Conservation (phyloP, 2,797 vertebrate genomes). For the Epinephelus awoara region DNA sequence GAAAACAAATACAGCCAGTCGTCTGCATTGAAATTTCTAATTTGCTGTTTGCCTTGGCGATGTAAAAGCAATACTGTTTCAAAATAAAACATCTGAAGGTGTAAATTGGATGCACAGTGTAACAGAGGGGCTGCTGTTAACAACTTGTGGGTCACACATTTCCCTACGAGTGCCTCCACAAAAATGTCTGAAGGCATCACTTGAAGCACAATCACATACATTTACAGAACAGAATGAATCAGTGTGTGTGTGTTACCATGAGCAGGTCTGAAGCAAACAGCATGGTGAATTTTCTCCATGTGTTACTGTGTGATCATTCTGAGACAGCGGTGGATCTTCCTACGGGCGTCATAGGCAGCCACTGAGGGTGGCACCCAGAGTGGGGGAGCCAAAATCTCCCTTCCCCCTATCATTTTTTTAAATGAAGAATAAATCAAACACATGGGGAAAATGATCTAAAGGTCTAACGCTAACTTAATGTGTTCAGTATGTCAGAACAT, state of each 20-base stretch:
- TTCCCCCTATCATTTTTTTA: too few species aligned
- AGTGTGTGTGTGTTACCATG: conserved; percentile 17
- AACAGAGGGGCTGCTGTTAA: conserved; percentile 42
- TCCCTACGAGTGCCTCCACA: conserved; percentile 29
- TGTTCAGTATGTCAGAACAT: too few species aligned
- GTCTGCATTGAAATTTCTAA: conserved; percentile 55
- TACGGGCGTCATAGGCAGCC: too few species aligned
- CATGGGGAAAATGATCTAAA: too few species aligned
- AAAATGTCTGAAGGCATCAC: conserved; percentile 36
- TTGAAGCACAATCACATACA: conserved; percentile 32
- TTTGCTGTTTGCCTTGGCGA: conserved; percentile 59
- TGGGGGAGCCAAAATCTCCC: too few species aligned
- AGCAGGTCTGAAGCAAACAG: conserved; percentile 44
- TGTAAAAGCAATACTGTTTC: conserved; percentile 48
- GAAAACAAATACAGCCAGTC: conserved; percentile 57
- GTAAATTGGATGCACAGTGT: conserved; percentile 57
- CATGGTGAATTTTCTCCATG: conserved; percentile 22
- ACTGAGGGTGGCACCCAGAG: too few species aligned
- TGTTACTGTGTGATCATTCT: conserved; percentile 15
- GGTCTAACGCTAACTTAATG: too few species aligned
- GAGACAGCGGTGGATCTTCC: background rate
- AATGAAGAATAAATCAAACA: too few species aligned
- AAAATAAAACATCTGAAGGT: conserved; percentile 62
- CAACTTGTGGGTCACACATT: conserved; percentile 51
- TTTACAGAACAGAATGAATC: conserved; percentile 46